Percentiles rank a stretch among this genome's conserved stretches.
phyloP scores from a whole-genome alignment of 2,113 vertebrate species.

The Platanista minor region DNA sequence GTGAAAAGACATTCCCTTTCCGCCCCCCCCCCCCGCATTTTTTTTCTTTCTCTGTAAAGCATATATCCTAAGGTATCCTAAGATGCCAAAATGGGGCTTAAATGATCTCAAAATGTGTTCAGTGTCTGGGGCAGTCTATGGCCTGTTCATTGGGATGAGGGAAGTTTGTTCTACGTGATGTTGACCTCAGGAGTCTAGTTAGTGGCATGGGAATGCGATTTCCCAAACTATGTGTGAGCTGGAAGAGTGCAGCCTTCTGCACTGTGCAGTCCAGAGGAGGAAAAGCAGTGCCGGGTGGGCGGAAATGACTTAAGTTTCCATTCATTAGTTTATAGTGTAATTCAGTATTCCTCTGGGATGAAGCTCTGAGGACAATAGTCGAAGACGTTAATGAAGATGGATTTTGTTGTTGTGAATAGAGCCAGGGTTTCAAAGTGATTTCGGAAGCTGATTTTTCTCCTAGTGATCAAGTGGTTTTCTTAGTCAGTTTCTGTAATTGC shows the following conservation, averaged over 20 bases:
- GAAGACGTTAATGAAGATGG: constrained; percentile 52
- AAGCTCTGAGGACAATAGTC: constrained; percentile 30
- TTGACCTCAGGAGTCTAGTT: background rate
- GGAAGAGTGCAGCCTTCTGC: background rate
- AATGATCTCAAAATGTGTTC: background rate
- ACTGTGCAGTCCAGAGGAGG: background rate
- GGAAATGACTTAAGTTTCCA: constrained; percentile 71
- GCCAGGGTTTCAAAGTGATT: constrained; percentile 22
- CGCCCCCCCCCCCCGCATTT: fast-evolving
- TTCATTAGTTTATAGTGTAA: constrained; percentile 69
- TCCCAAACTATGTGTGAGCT: background rate
- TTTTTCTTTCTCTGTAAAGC: background rate
- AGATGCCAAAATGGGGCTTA: background rate
- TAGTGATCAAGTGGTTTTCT: constrained; percentile 53
- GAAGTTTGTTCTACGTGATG: background rate
- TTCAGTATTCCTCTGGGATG: constrained; percentile 48
- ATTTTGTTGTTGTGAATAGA: constrained; percentile 1
- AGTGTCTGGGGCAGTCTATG: background rate
- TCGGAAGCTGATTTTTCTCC: constrained; percentile 38
- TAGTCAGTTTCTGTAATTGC: constrained; percentile 47
- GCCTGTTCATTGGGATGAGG: background rate
- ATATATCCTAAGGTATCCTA: background rate
- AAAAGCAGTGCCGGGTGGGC: background rate
- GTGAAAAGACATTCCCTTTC: background rate
- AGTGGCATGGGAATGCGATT: background rate